Evolutionary conservation across 2,888 invertebrate species (phyloP).

Genomic region (Ectemnius cavifrons): DNA sequence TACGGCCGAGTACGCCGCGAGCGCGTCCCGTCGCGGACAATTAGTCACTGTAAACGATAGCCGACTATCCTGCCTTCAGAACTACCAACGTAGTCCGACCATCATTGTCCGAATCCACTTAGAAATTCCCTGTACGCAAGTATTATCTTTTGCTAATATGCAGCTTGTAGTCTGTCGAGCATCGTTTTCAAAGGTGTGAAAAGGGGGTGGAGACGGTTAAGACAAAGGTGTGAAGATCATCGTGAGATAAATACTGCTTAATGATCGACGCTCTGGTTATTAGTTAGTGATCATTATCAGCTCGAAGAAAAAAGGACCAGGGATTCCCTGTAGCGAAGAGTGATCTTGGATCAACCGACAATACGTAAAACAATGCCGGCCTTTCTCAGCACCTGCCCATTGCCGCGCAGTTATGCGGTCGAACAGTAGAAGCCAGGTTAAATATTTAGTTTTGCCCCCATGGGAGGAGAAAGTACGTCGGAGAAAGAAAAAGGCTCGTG

Average conservation of each 20-base stretch:
- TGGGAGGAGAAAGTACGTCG: slow-evolving; percentile 6
- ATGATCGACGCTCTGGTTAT: slow-evolving; percentile 54
- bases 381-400: slow-evolving; percentile 67
- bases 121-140: neutral
- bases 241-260: slow-evolving; percentile 44
- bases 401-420: slow-evolving; percentile 25
- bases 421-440: slow-evolving; percentile 46
- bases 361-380: slow-evolving; percentile 55
- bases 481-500: slow-evolving; percentile 6
- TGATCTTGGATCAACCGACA: slow-evolving; percentile 30
- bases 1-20: slow-evolving; percentile 61
- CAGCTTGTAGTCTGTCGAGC: neutral
- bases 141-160: neutral
- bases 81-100: neutral
- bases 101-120: neutral
- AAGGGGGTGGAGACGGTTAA: slow-evolving; percentile 35
- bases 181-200: slow-evolving; percentile 23
- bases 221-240: slow-evolving; percentile 32
- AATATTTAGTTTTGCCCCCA: slow-evolving; percentile 62
- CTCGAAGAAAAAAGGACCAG: slow-evolving; percentile 13
- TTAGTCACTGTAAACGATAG: neutral
- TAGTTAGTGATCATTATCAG: slow-evolving; percentile 51
- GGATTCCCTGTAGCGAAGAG: slow-evolving; percentile 51
- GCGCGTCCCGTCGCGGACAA: slow-evolving; percentile 5
- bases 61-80: neutral